Percentiles rank a stretch among this genome's conserved stretches.
phyloP scores from a whole-genome alignment of 1,140 invertebrate genomes.

The Drosophila subpulchrella region DNA sequence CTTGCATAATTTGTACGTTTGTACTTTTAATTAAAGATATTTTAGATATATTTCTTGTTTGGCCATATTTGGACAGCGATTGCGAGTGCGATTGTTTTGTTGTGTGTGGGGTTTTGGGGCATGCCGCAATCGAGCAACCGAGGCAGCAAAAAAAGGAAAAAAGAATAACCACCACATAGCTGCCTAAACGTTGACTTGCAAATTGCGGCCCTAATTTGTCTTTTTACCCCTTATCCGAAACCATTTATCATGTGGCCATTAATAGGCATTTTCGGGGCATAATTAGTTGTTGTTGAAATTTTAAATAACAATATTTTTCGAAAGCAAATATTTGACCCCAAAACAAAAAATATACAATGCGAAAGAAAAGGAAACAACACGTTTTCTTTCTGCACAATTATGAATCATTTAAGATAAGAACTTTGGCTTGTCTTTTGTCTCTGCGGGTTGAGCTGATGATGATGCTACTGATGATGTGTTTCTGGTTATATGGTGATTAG shows the following conservation, averaged over 20 bases:
- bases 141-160: slow-evolving; percentile 8
- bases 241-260: slow-evolving; percentile 55
- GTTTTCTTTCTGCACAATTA: slow-evolving; percentile 56
- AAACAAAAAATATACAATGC: slow-evolving; percentile 1
- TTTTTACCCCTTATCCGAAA: slow-evolving; percentile 19
- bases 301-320: slow-evolving; percentile 48
- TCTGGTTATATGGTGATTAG: slow-evolving; percentile 48
- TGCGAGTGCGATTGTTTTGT: slow-evolving; percentile 26
- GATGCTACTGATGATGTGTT: slow-evolving; percentile 41
- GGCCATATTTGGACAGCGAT: slow-evolving; percentile 48
- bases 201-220: slow-evolving; percentile 61
- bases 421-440: slow-evolving; percentile 16
- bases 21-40: slow-evolving; percentile 81
- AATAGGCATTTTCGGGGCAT: slow-evolving; percentile 49
- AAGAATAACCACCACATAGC: not conserved
- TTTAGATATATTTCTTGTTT: slow-evolving; percentile 66
- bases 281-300: slow-evolving; percentile 48
- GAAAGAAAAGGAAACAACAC: slow-evolving; percentile 17
- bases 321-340: slow-evolving; percentile 61
- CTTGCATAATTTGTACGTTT: slow-evolving; percentile 79
- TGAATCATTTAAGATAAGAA: slow-evolving; percentile 60
- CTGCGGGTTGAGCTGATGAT: slow-evolving; percentile 24
- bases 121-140: slow-evolving; percentile 16
- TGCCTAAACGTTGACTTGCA: slow-evolving; percentile 46
- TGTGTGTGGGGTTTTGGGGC: slow-evolving; percentile 21